Percentiles rank a stretch among this genome's conserved stretches.
Conservation (phyloP, 2,113 vertebrate genomes). For the Monopterus albus region DNA sequence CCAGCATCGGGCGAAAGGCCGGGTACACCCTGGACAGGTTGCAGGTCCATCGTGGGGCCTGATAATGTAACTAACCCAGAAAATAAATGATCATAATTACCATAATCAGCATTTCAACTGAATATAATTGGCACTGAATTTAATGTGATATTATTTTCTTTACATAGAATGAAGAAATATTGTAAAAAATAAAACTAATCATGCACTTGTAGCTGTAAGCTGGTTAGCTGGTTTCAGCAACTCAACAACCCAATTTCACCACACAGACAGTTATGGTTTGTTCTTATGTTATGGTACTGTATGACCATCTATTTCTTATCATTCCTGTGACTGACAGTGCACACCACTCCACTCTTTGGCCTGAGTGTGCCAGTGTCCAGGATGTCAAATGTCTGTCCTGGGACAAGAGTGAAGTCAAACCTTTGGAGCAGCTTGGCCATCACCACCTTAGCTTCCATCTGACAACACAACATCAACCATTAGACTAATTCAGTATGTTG, state of each 20-base stretch:
- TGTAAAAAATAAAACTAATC: background rate
- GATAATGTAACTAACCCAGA: background rate
- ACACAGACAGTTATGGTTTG: background rate
- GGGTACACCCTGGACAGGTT: too few relatives aligned
- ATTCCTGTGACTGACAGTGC: slow-evolving; percentile 81
- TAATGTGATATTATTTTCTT: background rate
- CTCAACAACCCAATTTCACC: background rate
- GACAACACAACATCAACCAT: background rate
- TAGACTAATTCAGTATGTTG: background rate
- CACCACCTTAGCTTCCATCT: slow-evolving; percentile 95
- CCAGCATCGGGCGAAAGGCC: too few relatives aligned
- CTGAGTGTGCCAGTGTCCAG: slow-evolving; percentile 83
- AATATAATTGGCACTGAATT: background rate
- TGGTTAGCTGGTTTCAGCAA: background rate
- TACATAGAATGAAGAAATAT: too few relatives aligned
- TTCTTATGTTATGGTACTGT: background rate
- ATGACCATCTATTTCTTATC: background rate
- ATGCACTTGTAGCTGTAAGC: background rate
- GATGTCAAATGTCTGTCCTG: slow-evolving; percentile 86
- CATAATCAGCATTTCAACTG: background rate
- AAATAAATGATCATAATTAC: background rate
- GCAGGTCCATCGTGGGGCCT: too few relatives aligned
- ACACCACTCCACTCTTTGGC: slow-evolving; percentile 87
- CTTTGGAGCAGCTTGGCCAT: slow-evolving; percentile 94
- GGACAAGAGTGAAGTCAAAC: slow-evolving; percentile 86